A percentile compares a stretch with the other conserved stretches of the same genome.
Conservation (phyloP, 2,888 invertebrate genomes). For the Odontomyia ornata region DNA sequence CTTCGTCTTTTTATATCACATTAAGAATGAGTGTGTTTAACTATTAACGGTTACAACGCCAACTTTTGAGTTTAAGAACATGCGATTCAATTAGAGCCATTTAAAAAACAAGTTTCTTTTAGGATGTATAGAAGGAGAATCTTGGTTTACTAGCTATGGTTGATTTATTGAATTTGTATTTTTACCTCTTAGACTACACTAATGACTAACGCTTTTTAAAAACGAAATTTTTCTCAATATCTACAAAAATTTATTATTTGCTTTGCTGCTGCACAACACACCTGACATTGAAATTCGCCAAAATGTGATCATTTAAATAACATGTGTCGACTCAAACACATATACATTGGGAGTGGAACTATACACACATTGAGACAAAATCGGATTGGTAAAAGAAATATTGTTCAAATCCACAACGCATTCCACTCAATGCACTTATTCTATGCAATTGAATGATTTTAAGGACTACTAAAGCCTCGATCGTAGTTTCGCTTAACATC, state of each 20-base stretch:
- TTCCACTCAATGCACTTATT: neutral
- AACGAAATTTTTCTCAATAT: slow-evolving; percentile 4
- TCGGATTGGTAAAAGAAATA: slow-evolving; percentile 26
- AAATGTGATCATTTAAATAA: slow-evolving; percentile 17
- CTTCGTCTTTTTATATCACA: neutral
- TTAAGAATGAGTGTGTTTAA: neutral
- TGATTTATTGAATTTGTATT: neutral
- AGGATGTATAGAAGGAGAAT: neutral
- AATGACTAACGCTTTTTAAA: neutral
- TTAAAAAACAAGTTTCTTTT: neutral
- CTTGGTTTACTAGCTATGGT: neutral
- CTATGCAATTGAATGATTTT: slow-evolving; percentile 51
- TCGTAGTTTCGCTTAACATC: slow-evolving; percentile 62
- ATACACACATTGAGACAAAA: slow-evolving; percentile 18
- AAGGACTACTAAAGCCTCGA: slow-evolving; percentile 60
- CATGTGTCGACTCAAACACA: neutral
- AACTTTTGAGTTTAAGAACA: neutral
- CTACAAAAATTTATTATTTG: neutral
- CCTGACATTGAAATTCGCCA: slow-evolving; percentile 29
- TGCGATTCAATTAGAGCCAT: neutral
- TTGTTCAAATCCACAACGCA: slow-evolving; percentile 41
- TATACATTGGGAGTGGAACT: neutral
- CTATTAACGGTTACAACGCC: neutral
- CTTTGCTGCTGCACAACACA: neutral
- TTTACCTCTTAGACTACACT: neutral